These are phyloP conservation scores for Craterocephalus amniculus DNA, from an alignment of 2,797 vertebrate species.

Conservation along the genomic window DNA sequence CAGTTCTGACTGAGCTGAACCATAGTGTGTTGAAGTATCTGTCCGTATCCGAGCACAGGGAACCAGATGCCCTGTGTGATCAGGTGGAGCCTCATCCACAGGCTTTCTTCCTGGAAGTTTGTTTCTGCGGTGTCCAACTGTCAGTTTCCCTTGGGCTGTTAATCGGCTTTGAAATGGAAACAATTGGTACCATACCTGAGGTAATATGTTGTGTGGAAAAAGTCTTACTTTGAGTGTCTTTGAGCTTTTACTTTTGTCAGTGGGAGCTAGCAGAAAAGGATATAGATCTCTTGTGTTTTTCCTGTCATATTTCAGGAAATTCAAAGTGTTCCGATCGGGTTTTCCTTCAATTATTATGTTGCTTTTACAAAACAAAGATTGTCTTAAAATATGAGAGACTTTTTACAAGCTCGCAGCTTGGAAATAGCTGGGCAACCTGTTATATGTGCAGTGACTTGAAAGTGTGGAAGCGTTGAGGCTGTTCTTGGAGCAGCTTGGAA, in stretches of 20 bases:
- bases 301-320: conserved; percentile 18
- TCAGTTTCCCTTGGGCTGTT: conserved; percentile 69
- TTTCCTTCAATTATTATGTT: not conserved
- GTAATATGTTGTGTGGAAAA: conserved; percentile 54
- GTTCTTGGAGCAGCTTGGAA: conserved; percentile 65
- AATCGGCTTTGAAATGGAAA: conserved; percentile 80
- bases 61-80: conserved; percentile 66
- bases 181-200: conserved; percentile 71
- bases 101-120: conserved; percentile 61
- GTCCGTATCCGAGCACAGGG: conserved; percentile 44
- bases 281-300: conserved; percentile 27
- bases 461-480: conserved; percentile 57
- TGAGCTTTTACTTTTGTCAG: conserved; percentile 54
- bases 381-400: conserved; percentile 8
- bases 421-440: conserved; percentile 64
- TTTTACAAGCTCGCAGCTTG: conserved; percentile 33
- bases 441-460: conserved; percentile 68
- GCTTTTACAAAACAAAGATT: conserved; percentile 9
- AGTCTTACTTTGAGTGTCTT: conserved; percentile 38
- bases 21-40: conserved; percentile 47
- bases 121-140: conserved; percentile 62
- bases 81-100: conserved; percentile 44
- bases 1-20: conserved; percentile 52
- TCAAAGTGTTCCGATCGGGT: not conserved
- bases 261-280: conserved; percentile 43